These are phyloP conservation scores for Lochmaea capreae DNA, from an alignment of 2,888 invertebrate species.

Conservation along the genomic window DNA sequence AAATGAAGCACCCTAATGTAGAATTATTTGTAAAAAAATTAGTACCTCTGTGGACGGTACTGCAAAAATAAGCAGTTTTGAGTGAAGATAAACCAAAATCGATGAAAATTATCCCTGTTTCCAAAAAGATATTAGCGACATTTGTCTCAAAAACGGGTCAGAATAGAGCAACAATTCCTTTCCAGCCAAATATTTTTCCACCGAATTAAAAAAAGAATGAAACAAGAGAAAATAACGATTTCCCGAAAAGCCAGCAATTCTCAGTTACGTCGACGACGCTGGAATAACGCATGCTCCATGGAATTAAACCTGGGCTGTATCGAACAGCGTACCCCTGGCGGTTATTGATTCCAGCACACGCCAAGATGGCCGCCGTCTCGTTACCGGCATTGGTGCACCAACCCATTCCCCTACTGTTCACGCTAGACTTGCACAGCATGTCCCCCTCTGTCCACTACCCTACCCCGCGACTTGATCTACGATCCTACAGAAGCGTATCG, in stretches of 20 bases:
- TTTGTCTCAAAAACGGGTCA: no score
- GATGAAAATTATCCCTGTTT: no score
- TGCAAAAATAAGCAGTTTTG: no score
- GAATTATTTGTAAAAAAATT: no score
- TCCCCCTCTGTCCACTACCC: constrained; percentile 45
- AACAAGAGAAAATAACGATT: constrained; percentile 35
- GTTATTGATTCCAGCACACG: constrained; percentile 59
- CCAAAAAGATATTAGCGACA: no score
- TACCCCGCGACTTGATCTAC: constrained; percentile 58
- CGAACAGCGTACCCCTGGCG: constrained; percentile 59
- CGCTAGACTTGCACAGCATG: constrained; percentile 56
- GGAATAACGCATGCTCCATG: constrained; percentile 32
- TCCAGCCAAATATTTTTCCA: constrained; percentile 7
- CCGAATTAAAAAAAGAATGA: constrained; percentile 13
- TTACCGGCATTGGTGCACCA: constrained; percentile 60
- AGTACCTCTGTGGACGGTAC: no score
- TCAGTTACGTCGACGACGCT: constrained; percentile 4
- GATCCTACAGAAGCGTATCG: constrained; percentile 56
- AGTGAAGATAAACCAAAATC: no score
- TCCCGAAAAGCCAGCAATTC: constrained; percentile 27
- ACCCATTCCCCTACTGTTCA: constrained; percentile 56
- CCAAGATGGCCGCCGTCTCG: constrained; percentile 64
- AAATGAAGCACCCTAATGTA: no score
- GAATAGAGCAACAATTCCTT: no score
- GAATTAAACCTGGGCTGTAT: constrained; percentile 55